Conservation (phyloP, 2,797 vertebrate species). For the Meda fulgida region DNA sequence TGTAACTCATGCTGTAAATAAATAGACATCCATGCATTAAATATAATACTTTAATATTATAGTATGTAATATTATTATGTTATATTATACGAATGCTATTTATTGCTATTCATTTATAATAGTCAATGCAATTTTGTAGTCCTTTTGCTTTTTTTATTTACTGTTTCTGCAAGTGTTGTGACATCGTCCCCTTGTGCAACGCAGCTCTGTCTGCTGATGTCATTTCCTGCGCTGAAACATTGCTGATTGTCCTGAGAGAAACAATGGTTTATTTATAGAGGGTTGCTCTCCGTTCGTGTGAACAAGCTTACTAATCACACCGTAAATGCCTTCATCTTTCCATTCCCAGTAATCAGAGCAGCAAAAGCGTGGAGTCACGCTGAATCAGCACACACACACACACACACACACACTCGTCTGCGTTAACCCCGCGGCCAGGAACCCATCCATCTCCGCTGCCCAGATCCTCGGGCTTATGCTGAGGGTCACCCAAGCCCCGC, state of each 20-base stretch:
- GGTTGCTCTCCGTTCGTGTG: slow-evolving; percentile 19
- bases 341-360: slow-evolving; percentile 36
- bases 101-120: background rate
- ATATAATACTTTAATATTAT: background rate
- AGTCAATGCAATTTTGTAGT: background rate
- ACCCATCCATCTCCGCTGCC: slow-evolving; percentile 44
- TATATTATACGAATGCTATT: background rate
- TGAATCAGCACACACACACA: slow-evolving; percentile 43
- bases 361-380: slow-evolving; percentile 46
- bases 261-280: slow-evolving; percentile 51
- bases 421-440: slow-evolving; percentile 47
- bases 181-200: background rate
- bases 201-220: slow-evolving; percentile 9
- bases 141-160: background rate
- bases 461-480: slow-evolving; percentile 15
- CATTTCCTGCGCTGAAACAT: slow-evolving; percentile 10
- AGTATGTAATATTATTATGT: no score
- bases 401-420: slow-evolving; percentile 1
- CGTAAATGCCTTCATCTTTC: slow-evolving; percentile 24
- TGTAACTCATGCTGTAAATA: background rate
- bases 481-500: slow-evolving; percentile 57
- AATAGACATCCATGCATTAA: background rate
- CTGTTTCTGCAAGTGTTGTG: background rate
- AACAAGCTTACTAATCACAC: slow-evolving; percentile 47
- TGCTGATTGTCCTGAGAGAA: slow-evolving; percentile 39